Conservation (phyloP, 2,797 vertebrate genomes). For the Poecilia gillii region DNA sequence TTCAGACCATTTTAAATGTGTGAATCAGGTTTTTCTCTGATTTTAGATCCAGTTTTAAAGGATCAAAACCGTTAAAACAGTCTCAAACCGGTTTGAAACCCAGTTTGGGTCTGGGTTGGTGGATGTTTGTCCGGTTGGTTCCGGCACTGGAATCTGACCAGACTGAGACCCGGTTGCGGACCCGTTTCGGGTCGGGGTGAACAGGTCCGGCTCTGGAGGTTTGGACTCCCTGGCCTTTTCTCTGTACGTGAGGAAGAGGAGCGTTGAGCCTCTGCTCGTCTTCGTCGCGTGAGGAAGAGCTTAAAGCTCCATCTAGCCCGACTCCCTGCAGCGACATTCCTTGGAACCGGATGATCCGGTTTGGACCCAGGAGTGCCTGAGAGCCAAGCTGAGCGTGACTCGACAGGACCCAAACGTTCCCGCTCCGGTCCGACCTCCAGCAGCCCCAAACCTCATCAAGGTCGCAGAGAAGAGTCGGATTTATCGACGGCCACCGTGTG, state of each 20-base stretch:
- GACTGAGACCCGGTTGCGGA: background rate
- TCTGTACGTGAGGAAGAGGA: background rate
- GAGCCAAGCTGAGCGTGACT: background rate
- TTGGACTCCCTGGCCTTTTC: background rate
- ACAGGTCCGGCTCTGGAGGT: background rate
- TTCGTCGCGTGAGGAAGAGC: background rate
- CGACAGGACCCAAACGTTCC: background rate
- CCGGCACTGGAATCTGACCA: too few relatives aligned
- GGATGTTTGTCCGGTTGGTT: too few relatives aligned
- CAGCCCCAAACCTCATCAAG: constrained; percentile 10
- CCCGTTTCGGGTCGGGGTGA: too few relatives aligned
- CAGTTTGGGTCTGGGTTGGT: too few relatives aligned
- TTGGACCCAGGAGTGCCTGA: constrained; percentile 5
- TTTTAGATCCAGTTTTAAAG: background rate
- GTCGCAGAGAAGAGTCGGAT: background rate
- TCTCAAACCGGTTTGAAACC: background rate
- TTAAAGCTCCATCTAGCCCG: background rate
- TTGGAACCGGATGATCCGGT: constrained; percentile 52
- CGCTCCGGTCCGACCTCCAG: constrained; percentile 6
- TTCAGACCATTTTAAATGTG: background rate
- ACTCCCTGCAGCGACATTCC: constrained; percentile 40
- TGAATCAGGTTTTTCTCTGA: background rate
- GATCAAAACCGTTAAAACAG: background rate
- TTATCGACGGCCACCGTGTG: background rate
- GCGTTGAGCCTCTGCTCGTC: background rate